Evolutionary conservation across 2,888 invertebrate species (phyloP).

Genomic region (Drosophila seclusa): DNA sequence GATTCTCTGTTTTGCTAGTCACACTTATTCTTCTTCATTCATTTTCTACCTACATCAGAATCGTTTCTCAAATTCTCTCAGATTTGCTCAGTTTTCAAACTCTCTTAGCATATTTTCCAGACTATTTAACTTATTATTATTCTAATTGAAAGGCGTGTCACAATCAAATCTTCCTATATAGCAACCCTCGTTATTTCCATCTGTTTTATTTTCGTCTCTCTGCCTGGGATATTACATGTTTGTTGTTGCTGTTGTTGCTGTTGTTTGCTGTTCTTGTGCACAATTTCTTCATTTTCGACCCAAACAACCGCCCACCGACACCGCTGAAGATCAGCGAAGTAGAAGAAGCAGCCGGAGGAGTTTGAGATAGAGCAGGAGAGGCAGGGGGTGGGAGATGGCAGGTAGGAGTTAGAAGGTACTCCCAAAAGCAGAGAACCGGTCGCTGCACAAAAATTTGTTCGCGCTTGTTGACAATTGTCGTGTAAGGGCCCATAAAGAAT

Average conservation of each 20-base stretch:
- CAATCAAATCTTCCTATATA: neutral
- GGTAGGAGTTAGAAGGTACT: conserved; percentile 1
- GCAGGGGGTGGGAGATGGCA: neutral
- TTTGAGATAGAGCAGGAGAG: neutral
- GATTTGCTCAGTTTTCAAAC: neutral
- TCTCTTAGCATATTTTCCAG: neutral
- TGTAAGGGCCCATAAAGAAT: conserved; percentile 75
- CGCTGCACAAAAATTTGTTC: conserved; percentile 67
- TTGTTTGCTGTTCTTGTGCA: conserved; percentile 47
- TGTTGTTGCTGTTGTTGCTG: conserved; percentile 16
- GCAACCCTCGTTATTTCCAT: conserved; percentile 37
- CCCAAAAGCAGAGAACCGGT: conserved; percentile 60
- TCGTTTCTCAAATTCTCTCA: neutral
- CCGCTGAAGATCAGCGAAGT: conserved; percentile 39
- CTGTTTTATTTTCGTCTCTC: neutral
- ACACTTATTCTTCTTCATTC: neutral
- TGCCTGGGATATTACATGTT: conserved; percentile 56
- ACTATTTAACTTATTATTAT: neutral
- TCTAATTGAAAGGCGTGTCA: neutral
- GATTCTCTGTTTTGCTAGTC: neutral
- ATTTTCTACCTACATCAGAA: neutral
- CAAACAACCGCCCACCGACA: conserved; percentile 64
- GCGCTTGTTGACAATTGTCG: conserved; percentile 79
- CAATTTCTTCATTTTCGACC: conserved; percentile 74
- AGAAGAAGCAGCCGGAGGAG: neutral